phyloP scores from a whole-genome alignment of 2,888 invertebrate genomes.

The Ormyrus labotus region DNA sequence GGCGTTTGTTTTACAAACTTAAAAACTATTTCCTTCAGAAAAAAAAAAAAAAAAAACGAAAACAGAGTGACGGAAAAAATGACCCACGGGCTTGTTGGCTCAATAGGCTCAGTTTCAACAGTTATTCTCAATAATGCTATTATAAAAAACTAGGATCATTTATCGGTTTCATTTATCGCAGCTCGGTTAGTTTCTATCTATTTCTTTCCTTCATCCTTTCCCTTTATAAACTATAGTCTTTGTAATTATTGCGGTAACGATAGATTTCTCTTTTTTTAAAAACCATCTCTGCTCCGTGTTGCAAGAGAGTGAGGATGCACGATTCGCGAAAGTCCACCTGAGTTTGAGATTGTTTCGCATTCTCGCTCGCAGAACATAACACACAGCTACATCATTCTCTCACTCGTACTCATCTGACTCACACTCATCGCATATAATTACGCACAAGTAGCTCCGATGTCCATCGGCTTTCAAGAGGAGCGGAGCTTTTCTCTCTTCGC shows the following conservation, averaged over 20 bases:
- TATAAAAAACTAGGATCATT: constrained; percentile 59
- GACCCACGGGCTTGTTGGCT: constrained; percentile 48
- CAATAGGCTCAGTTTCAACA: constrained; percentile 55
- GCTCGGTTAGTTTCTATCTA: constrained; percentile 54
- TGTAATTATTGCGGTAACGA: constrained; percentile 60
- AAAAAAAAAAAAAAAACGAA: constrained; percentile 13
- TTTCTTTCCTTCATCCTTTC: constrained; percentile 6
- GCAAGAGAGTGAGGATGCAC: too few species aligned
- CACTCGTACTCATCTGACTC: constrained; percentile 23
- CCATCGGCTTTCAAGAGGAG: not conserved
- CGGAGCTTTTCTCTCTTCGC: not conserved
- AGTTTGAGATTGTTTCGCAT: constrained; percentile 46
- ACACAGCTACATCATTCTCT: constrained; percentile 21
- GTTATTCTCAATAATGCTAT: constrained; percentile 51
- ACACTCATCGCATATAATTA: constrained; percentile 29
- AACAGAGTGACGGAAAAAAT: constrained; percentile 18
- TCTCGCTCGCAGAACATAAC: constrained; percentile 38
- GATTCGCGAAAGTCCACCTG: not conserved
- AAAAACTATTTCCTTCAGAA: constrained; percentile 21
- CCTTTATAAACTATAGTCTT: constrained; percentile 59
- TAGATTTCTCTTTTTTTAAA: constrained; percentile 47
- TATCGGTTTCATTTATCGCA: constrained; percentile 55
- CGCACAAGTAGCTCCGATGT: not conserved
- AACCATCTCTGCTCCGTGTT: not conserved
- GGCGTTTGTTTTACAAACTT: constrained; percentile 44